Conservation (phyloP, 2,797 vertebrate species). For the Sebastes kiyomatsui region DNA sequence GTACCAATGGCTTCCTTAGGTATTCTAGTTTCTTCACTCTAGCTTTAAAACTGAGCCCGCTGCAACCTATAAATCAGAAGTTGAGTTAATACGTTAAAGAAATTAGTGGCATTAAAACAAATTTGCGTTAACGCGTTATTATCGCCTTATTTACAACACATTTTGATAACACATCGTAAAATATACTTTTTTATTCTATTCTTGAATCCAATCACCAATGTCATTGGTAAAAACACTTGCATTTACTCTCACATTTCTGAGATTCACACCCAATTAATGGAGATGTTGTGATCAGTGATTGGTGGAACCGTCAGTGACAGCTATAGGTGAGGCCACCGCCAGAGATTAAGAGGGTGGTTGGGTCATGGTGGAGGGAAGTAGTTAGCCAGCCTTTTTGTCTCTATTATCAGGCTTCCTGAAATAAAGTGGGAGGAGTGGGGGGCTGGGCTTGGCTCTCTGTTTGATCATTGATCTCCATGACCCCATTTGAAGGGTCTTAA, state of each 20-base stretch:
- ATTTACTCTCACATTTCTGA: not conserved
- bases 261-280: conserved; percentile 35
- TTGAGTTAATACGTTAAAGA: no score
- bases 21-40: no score
- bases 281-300: conserved; percentile 47
- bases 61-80: no score
- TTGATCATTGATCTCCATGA: conserved; percentile 96
- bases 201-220: not conserved
- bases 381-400: conserved; percentile 74
- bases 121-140: no score
- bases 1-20: no score
- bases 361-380: conserved; percentile 72
- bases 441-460: conserved; percentile 78
- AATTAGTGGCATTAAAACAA: no score
- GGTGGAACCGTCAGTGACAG: conserved; percentile 49
- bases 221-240: not conserved
- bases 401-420: conserved; percentile 78
- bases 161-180: not conserved
- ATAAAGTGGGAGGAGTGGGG: conserved; percentile 72
- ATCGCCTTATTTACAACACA: not conserved
- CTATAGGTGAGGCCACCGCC: conserved; percentile 59
- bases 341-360: conserved; percentile 62
- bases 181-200: not conserved
- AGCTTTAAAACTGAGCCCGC: no score
- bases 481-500: conserved; percentile 86